Conservation (phyloP, 2,113 vertebrate species). For the Pheucticus melanocephalus region DNA sequence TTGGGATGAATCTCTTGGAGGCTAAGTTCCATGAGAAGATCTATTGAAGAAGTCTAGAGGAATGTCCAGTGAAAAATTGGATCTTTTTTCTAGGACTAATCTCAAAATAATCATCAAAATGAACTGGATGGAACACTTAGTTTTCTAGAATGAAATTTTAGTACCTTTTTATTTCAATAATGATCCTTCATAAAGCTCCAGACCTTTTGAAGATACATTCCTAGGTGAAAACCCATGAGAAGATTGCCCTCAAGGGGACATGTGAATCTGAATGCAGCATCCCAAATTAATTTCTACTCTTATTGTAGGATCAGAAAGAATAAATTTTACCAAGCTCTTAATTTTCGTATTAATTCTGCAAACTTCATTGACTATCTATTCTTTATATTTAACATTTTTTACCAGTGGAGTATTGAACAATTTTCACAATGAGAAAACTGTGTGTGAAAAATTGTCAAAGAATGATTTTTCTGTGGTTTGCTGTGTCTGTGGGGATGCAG, state of each 20-base stretch:
- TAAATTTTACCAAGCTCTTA: background rate
- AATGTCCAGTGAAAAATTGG: background rate
- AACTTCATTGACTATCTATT: background rate
- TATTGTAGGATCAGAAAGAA: background rate
- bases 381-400: background rate
- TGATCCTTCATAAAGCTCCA: background rate
- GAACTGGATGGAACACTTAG: background rate
- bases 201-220: background rate
- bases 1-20: background rate
- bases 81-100: background rate
- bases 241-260: slow-evolving; percentile 40
- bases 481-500: background rate
- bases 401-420: background rate
- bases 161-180: background rate
- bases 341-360: background rate
- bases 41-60: background rate
- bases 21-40: background rate
- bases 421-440: background rate
- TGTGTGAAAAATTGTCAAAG: background rate
- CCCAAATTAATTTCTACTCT: background rate
- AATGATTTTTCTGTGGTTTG: background rate
- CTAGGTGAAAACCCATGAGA: background rate
- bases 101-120: background rate
- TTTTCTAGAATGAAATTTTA: background rate
- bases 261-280: background rate